These are phyloP conservation scores for Dynastes maya DNA, from an alignment of 2,888 invertebrate species.

Conservation along the genomic window DNA sequence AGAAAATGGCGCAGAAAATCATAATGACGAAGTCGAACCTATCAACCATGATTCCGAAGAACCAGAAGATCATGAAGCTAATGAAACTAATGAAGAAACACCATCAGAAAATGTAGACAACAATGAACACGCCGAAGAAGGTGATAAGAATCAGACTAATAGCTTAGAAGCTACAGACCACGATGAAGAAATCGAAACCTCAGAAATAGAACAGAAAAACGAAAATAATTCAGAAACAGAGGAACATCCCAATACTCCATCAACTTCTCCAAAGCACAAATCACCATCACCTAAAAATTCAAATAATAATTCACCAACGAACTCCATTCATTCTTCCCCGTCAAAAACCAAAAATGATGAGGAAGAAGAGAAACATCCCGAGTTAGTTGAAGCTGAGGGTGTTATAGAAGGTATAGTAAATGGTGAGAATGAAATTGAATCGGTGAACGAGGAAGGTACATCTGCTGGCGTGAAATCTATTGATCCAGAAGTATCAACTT, in stretches of 20 bases:
- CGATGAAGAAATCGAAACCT: constrained; percentile 49
- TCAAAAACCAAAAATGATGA: constrained; percentile 19
- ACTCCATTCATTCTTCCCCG: constrained; percentile 55
- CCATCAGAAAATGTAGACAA: constrained; percentile 53
- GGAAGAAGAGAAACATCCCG: constrained; percentile 7
- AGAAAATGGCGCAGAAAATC: constrained; percentile 55
- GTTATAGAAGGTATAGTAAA: constrained; percentile 70
- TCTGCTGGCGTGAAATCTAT: constrained; percentile 70
- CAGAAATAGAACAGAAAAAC: constrained; percentile 54
- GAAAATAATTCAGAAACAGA: constrained; percentile 44
- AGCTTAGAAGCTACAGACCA: constrained; percentile 31
- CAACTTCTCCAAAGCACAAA: constrained; percentile 45
- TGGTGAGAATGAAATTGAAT: constrained; percentile 68
- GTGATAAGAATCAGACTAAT: constrained; percentile 21
- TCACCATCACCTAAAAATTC: background rate
- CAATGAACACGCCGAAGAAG: constrained; percentile 51
- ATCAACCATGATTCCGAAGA: constrained; percentile 49
- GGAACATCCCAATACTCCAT: constrained; percentile 48
- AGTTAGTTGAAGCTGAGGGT: constrained; percentile 62
- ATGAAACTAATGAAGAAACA: constrained; percentile 51
- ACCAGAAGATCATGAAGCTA: constrained; percentile 56
- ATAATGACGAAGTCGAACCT: constrained; percentile 47
- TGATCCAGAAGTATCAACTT: constrained; percentile 78
- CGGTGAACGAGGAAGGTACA: constrained; percentile 70
- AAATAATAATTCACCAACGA: constrained; percentile 51